Percentiles rank a stretch among this genome's conserved stretches.
Conservation (phyloP, 2,113 vertebrate genomes). For the Chaenocephalus aceratus region DNA sequence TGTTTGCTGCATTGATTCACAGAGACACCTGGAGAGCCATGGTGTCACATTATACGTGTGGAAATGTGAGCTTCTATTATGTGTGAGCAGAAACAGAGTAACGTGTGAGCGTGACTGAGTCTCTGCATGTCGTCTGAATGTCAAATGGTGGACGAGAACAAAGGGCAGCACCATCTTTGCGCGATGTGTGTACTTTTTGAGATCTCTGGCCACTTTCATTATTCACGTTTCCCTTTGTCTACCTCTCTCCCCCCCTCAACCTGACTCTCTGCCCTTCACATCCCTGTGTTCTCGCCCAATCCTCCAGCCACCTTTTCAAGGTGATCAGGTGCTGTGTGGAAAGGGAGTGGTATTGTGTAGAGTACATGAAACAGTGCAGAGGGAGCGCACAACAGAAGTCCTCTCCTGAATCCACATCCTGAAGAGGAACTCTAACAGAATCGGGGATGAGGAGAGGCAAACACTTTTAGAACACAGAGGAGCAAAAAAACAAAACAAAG, state of each 20-base stretch:
- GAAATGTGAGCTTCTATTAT: neutral
- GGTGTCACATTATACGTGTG: neutral
- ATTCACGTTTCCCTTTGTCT: constrained; percentile 46
- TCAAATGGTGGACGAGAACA: constrained; percentile 39
- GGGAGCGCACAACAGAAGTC: constrained; percentile 39
- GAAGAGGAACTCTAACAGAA: constrained; percentile 55
- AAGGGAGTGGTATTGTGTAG: constrained; percentile 32
- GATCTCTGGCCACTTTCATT: constrained; percentile 45
- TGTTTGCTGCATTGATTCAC: constrained; percentile 28
- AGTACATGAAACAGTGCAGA: constrained; percentile 36
- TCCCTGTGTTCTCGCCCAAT: constrained; percentile 10
- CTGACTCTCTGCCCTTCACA: constrained; percentile 34
- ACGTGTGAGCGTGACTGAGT: neutral
- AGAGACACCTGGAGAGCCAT: constrained; percentile 34
- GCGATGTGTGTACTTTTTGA: constrained; percentile 19
- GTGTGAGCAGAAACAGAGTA: neutral
- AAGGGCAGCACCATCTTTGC: constrained; percentile 32
- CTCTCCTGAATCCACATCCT: constrained; percentile 53
- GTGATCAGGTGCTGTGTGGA: constrained; percentile 47
- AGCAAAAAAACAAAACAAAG: constrained; percentile 21
- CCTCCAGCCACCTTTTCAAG: constrained; percentile 40
- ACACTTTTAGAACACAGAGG: constrained; percentile 22
- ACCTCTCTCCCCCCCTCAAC: constrained; percentile 13
- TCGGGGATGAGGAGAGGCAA: constrained; percentile 47
- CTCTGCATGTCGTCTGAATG: constrained; percentile 7